Conservation (phyloP, 1,140 invertebrate species). For the Pogonognathellus flavescens region DNA sequence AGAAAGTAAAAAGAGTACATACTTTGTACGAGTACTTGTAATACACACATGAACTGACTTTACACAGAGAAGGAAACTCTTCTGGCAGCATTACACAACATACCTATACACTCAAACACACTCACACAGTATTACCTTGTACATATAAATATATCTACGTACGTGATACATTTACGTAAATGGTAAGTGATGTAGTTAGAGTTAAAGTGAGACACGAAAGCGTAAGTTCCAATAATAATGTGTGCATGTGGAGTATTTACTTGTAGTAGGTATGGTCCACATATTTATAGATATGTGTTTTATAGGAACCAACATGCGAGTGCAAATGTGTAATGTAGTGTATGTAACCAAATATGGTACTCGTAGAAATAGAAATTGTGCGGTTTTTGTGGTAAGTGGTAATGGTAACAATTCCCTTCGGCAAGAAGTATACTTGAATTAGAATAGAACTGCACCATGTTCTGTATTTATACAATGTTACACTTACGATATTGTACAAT, state of each 20-base stretch:
- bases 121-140: not conserved
- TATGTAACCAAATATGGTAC: not conserved
- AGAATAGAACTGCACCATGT: too few relatives aligned
- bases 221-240: not conserved
- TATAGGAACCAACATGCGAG: not conserved
- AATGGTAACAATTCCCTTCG: too few relatives aligned
- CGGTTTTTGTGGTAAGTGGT: not conserved
- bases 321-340: not conserved
- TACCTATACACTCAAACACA: not conserved
- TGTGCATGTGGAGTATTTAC: not conserved
- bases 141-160: too few relatives aligned
- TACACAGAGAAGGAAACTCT: too few relatives aligned
- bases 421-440: too few relatives aligned
- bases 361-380: not conserved
- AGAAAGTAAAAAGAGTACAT: too few relatives aligned
- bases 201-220: conserved; percentile 26
- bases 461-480: too few relatives aligned
- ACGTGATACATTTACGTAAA: not conserved
- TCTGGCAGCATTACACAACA: too few relatives aligned
- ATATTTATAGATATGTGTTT: not conserved
- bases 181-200: conserved; percentile 15
- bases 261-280: not conserved
- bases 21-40: too few relatives aligned
- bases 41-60: too few relatives aligned
- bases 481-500: too few relatives aligned